Percentiles rank a stretch among this genome's conserved stretches.
These are phyloP conservation scores for Eulemur albifrons DNA, from an alignment of 2,797 vertebrate genomes.

Conservation along the genomic window DNA sequence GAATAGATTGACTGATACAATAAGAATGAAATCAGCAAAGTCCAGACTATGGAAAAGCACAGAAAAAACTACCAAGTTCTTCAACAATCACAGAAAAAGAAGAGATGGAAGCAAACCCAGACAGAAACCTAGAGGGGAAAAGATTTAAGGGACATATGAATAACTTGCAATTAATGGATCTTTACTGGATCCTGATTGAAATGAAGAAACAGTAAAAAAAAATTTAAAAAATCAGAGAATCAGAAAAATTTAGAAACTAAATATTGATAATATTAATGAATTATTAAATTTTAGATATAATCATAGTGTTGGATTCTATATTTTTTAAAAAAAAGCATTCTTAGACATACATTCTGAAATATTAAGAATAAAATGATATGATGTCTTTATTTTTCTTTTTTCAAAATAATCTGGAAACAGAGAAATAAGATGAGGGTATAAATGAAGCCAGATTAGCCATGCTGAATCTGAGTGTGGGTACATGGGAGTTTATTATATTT, in stretches of 20 bases:
- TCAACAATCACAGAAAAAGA: neutral
- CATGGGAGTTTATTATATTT: neutral
- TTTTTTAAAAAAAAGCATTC: neutral
- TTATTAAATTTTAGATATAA: neutral
- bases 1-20: neutral
- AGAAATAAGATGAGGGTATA: neutral
- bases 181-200: neutral
- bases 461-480: neutral
- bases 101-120: neutral
- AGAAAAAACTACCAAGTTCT: neutral
- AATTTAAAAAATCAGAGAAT: neutral
- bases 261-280: neutral
- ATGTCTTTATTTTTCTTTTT: neutral
- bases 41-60: neutral
- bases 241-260: neutral
- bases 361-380: neutral
- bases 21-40: neutral
- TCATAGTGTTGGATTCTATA: neutral
- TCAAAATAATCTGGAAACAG: neutral
- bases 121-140: neutral
- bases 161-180: neutral
- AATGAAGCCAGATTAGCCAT: neutral
- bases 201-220: neutral
- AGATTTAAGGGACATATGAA: neutral
- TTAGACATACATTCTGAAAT: neutral